Conservation (phyloP, 2,888 invertebrate species). For the Drosophila mimetica region DNA sequence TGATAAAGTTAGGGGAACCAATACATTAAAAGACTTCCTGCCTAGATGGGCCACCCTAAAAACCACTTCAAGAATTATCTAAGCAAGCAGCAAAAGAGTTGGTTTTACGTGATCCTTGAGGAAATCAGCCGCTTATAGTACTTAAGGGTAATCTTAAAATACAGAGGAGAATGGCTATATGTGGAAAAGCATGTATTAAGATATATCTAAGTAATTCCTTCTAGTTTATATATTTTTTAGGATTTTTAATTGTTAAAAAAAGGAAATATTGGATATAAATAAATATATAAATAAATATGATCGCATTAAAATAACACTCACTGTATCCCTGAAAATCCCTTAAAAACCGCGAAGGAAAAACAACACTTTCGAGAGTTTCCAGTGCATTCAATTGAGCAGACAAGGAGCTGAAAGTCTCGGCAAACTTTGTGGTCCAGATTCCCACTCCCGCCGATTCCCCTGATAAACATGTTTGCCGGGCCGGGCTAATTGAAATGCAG, state of each 20-base stretch:
- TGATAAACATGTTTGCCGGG: slow-evolving; percentile 36
- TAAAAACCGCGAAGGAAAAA: slow-evolving; percentile 9
- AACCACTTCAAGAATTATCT: slow-evolving; percentile 24
- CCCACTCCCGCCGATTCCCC: not conserved
- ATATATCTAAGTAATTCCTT: no score
- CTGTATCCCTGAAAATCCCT: slow-evolving; percentile 1
- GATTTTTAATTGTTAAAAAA: no score
- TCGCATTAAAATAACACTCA: not conserved
- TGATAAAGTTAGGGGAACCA: slow-evolving; percentile 14
- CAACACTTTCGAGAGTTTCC: slow-evolving; percentile 22
- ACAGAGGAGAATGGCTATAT: not conserved
- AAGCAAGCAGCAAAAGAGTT: slow-evolving; percentile 18
- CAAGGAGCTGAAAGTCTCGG: slow-evolving; percentile 31
- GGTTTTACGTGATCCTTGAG: slow-evolving; percentile 5
- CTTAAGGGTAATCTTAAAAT: not conserved
- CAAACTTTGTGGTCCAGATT: slow-evolving; percentile 24
- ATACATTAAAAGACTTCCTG: slow-evolving; percentile 13
- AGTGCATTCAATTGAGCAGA: slow-evolving; percentile 38
- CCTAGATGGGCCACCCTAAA: slow-evolving; percentile 3
- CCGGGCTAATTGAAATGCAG: slow-evolving; percentile 70
- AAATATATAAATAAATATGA: no score
- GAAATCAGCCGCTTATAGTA: slow-evolving; percentile 8
- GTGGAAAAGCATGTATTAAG: no score
- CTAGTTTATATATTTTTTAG: no score
- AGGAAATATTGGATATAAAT: no score